phyloP scores from a whole-genome alignment of 2,797 vertebrate species.

The Nyctibius grandis region DNA sequence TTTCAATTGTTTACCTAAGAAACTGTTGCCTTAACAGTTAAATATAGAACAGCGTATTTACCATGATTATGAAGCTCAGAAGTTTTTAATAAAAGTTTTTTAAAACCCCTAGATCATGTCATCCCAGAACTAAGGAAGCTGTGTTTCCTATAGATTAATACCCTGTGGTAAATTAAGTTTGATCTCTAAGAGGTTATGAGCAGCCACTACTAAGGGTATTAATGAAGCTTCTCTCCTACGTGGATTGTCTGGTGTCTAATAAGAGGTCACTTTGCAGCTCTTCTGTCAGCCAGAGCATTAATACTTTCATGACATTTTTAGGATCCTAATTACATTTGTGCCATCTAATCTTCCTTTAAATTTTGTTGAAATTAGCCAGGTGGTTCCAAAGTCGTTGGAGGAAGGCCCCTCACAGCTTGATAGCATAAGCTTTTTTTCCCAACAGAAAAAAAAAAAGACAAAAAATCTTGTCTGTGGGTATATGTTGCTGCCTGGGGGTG shows the following conservation, averaged over 20 bases:
- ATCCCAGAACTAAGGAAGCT: not conserved
- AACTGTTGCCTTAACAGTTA: not conserved
- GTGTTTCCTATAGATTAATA: not conserved
- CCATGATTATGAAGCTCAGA: not conserved
- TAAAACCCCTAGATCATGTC: not conserved
- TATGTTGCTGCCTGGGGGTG: not conserved
- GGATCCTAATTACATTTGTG: not conserved
- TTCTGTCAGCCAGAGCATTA: not conserved
- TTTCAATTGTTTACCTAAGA: not conserved
- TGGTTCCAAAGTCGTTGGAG: not conserved
- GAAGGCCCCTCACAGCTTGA: not conserved
- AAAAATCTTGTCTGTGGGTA: not conserved
- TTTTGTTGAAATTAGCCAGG: not conserved
- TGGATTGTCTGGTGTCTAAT: not conserved
- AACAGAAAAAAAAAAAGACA: not conserved
- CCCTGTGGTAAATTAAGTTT: not conserved
- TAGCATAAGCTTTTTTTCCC: not conserved
- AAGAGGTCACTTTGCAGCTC: not conserved
- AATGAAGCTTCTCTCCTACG: not conserved
- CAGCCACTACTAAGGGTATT: not conserved
- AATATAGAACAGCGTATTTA: not conserved
- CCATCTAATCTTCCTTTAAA: not conserved
- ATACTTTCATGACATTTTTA: not conserved
- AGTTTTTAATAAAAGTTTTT: not conserved
- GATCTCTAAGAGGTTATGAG: not conserved